phyloP scores from a whole-genome alignment of 2,888 invertebrate genomes.

The Drosophila acutilabella region DNA sequence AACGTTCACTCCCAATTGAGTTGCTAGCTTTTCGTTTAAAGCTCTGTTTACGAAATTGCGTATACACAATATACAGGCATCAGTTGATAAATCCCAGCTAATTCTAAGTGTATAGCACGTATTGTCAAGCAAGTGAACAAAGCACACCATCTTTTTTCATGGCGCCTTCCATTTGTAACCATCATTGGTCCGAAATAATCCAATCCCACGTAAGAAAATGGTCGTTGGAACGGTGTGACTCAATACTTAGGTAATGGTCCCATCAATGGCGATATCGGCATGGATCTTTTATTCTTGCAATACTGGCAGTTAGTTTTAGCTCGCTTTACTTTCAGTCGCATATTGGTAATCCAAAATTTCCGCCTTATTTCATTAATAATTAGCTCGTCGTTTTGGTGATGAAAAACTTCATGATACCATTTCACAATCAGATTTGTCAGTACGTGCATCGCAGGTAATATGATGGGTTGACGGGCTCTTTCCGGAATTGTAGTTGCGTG shows the following conservation, averaged over 20 bases:
- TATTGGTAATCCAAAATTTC: not conserved
- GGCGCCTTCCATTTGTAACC: constrained; percentile 33
- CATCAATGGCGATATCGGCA: constrained; percentile 42
- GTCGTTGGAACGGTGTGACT: constrained; percentile 33
- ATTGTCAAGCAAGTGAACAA: constrained; percentile 26
- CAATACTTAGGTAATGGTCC: constrained; percentile 39
- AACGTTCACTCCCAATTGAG: too few species aligned
- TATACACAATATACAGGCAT: constrained; percentile 41
- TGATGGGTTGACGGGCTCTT: not conserved
- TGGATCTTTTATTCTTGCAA: not conserved
- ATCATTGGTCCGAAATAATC: constrained; percentile 53
- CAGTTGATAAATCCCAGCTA: constrained; percentile 41
- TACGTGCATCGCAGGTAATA: not conserved
- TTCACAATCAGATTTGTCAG: not conserved
- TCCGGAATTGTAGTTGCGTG: not conserved
- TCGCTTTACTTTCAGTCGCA: not conserved
- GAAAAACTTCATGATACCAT: not conserved
- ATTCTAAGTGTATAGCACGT: constrained; percentile 43
- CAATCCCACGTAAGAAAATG: constrained; percentile 47
- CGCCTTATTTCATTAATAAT: not conserved
- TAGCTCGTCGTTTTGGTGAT: constrained; percentile 3
- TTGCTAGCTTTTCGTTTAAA: too few species aligned
- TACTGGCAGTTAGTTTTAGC: not conserved
- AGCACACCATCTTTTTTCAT: constrained; percentile 47
- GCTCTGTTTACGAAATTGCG: constrained; percentile 32